A percentile compares a stretch with the other conserved stretches of the same genome.
phyloP scores from a whole-genome alignment of 2,888 invertebrate genomes.

The Hybos culiciformis region DNA sequence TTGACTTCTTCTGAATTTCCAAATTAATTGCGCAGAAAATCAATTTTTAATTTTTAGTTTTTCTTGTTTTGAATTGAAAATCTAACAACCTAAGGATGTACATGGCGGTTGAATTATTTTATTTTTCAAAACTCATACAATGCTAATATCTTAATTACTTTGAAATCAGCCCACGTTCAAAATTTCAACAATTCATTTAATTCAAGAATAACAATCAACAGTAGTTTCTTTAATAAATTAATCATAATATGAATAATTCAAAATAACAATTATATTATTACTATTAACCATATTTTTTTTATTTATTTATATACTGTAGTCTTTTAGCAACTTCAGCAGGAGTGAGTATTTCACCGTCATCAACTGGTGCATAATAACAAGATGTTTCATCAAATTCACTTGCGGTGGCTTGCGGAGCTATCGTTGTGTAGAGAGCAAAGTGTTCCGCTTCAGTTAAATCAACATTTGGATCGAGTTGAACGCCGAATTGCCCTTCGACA shows the following conservation, averaged over 20 bases:
- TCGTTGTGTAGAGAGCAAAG: conserved; percentile 72
- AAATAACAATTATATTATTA: conserved; percentile 11
- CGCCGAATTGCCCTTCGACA: conserved; percentile 34
- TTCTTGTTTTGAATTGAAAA: too few species aligned
- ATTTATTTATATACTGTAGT: conserved; percentile 26
- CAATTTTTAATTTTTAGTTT: too few species aligned
- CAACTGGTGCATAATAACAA: conserved; percentile 73
- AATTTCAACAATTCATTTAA: background rate
- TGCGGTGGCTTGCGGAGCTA: conserved; percentile 72
- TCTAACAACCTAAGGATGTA: too few species aligned
- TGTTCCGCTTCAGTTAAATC: conserved; percentile 79
- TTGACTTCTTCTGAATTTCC: too few species aligned
- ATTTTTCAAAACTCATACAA: too few species aligned
- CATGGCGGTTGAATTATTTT: too few species aligned
- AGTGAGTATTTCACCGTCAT: conserved; percentile 54
- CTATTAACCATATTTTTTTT: conserved; percentile 21
- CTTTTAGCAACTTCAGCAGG: conserved; percentile 34
- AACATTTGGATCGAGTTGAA: conserved; percentile 38
- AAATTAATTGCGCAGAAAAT: too few species aligned
- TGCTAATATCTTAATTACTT: too few species aligned
- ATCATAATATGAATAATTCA: too few species aligned
- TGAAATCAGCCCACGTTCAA: too few species aligned
- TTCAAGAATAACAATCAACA: background rate
- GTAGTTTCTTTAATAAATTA: too few species aligned
- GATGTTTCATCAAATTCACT: conserved; percentile 83